Base-by-base conservation (phyloP, 2,113 vertebrate genomes). In the Columbina picui region DNA sequence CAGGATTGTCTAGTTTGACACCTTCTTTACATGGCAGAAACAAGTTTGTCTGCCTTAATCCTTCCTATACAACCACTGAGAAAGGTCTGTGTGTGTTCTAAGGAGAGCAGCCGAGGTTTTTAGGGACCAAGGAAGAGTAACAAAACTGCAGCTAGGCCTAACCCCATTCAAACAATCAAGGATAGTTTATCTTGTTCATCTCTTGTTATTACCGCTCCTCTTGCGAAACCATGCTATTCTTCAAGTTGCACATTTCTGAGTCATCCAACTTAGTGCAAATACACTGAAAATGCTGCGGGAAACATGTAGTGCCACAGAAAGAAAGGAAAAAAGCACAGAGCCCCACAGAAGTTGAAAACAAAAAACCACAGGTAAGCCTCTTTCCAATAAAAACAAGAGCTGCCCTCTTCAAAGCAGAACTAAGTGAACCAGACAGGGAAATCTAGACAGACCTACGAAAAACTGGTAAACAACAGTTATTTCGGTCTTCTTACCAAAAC, bases 1-100 rank as follows among this genome's bases (percentile, higher is more conserved):
- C 94, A 96, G 80, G 92, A 94, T 63, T 73, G 88, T 89, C 96
- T 93, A 45, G 96, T 96, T 26, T 53, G 79, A 71, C 90, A 84
- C 21, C 71, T 82, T 34, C 68, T 87, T 87, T 57, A 87, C 39
- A 61, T 6, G 23, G 88, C 65, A 92, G 76, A 84, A 97, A 95
- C 74, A 0, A 63, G 92, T 94, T 56, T 93, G 85, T 89, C 91
- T 75, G 56, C 91, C 77, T 92, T 68, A 84, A 60, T 81, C 39
- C 43, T 64, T 92, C 56, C 80, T 81, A 26, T 50, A 30, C 32
- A 84, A 64, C 34, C 20, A 50, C 56, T 25, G 20, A 64, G 65
- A 71, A 92, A 68, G 9, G n/a, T 78, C 68, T 55, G 10, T 12
- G 13, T 60, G 50, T 59, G 12, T 45, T 80, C 32, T 2, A 59